Percentiles rank a stretch among this genome's conserved stretches.
Evolutionary conservation across 2,888 invertebrate genomes (phyloP).

Genomic region (Belgica antarctica): DNA sequence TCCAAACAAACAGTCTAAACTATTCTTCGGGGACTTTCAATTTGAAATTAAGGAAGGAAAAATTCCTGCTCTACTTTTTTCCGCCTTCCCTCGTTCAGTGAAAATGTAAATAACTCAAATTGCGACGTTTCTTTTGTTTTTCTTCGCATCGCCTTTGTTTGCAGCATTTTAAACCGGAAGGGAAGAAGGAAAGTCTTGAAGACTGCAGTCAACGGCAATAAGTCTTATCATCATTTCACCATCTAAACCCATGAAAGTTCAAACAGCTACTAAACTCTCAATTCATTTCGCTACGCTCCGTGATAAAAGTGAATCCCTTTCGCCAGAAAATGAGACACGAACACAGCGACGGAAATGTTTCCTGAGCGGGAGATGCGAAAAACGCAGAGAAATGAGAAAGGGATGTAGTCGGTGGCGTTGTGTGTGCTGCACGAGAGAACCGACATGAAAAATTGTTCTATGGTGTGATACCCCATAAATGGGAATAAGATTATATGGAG

Average conservation of each 20-base stretch:
- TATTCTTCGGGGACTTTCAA: not conserved
- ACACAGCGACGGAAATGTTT: not conserved
- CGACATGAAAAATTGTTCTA: slow-evolving; percentile 22
- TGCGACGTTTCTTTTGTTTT: not conserved
- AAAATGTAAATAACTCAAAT: slow-evolving; percentile 18
- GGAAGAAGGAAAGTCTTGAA: too few relatives aligned
- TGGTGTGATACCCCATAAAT: slow-evolving; percentile 18
- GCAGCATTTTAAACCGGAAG: not conserved
- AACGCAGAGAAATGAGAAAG: slow-evolving; percentile 27
- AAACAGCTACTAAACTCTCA: slow-evolving; percentile 27
- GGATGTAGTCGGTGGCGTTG: slow-evolving; percentile 1
- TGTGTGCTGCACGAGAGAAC: not conserved
- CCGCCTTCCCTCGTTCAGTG: not conserved
- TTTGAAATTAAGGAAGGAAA: slow-evolving; percentile 3
- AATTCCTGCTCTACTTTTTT: not conserved
- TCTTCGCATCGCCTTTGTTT: not conserved
- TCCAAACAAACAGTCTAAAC: not conserved
- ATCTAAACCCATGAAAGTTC: slow-evolving; percentile 15
- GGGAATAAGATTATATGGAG: slow-evolving; percentile 41
- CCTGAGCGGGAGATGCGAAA: slow-evolving; percentile 9
- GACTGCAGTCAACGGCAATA: not conserved
- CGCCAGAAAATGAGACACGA: not conserved
- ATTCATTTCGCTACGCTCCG: slow-evolving; percentile 19
- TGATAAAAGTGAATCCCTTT: slow-evolving; percentile 4
- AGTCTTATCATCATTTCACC: slow-evolving; percentile 25